Evolutionary conservation across 2,113 vertebrate genomes (phyloP).

Genomic region (Haplotaxodon microlepis): DNA sequence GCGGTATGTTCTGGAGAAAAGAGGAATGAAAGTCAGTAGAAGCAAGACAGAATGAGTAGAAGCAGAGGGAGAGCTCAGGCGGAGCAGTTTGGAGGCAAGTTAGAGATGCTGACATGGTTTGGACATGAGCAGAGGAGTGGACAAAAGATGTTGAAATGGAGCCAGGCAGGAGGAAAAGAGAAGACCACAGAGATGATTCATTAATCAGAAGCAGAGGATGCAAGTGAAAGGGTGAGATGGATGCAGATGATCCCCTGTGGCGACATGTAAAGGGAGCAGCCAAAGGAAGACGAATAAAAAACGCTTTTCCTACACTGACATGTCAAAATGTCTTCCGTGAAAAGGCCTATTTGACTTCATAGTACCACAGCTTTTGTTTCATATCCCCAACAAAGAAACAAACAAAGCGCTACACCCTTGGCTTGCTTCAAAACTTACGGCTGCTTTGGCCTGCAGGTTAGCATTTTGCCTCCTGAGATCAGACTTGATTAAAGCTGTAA

Average conservation of each 20-base stretch:
- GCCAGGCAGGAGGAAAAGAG: not conserved
- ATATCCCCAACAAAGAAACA: not conserved
- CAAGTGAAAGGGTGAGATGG: not conserved
- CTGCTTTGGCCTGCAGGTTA: slow-evolving; percentile 64
- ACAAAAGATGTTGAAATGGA: not conserved
- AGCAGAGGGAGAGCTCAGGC: not conserved
- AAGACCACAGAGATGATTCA: not conserved
- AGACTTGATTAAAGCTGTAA: slow-evolving; percentile 81
- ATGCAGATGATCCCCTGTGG: not conserved
- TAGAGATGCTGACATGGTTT: not conserved
- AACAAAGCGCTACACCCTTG: not conserved
- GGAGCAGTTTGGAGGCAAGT: not conserved
- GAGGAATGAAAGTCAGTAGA: not conserved
- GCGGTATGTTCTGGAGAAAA: not conserved
- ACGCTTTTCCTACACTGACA: fast-evolving
- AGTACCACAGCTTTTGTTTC: not conserved
- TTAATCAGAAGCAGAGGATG: not conserved
- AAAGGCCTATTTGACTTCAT: not conserved
- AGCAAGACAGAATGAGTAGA: not conserved
- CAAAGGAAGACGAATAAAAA: not conserved
- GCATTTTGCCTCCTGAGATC: slow-evolving; percentile 86
- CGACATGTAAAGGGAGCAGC: not conserved
- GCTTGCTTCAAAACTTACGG: slow-evolving; percentile 74
- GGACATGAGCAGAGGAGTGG: not conserved
- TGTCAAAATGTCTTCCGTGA: not conserved